Percentiles rank a stretch among this genome's conserved stretches.
Conservation (phyloP, 2,113 vertebrate genomes). For the Podocnemis expansa region DNA sequence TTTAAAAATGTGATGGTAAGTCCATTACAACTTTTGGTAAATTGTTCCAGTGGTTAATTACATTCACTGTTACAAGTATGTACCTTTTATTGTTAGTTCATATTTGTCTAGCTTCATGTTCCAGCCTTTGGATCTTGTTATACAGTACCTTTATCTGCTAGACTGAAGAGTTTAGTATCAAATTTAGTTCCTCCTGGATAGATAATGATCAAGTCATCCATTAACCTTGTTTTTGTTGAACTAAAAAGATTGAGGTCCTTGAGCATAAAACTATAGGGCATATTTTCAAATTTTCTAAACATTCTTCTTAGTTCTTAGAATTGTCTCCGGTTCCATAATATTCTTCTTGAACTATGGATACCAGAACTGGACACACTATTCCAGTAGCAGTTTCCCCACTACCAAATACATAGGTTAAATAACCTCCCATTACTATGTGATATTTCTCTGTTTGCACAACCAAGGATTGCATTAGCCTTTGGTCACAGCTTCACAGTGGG, state of each 20-base stretch:
- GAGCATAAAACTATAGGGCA: background rate
- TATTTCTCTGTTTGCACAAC: background rate
- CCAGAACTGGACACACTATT: background rate
- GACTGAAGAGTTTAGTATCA: too few relatives aligned
- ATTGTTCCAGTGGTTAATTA: too few relatives aligned
- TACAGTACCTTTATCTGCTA: too few relatives aligned
- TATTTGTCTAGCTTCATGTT: background rate
- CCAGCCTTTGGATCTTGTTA: background rate
- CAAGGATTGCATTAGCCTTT: background rate
- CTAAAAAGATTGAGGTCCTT: background rate
- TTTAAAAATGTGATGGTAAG: too few relatives aligned
- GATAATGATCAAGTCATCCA: background rate
- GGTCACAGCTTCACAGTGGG: background rate
- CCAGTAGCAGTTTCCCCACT: background rate
- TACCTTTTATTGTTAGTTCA: too few relatives aligned
- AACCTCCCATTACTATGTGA: background rate
- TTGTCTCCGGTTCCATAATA: background rate
- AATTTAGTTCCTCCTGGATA: background rate
- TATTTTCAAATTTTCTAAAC: background rate
- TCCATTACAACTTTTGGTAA: too few relatives aligned
- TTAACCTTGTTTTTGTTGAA: background rate
- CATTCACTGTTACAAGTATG: too few relatives aligned
- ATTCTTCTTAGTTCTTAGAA: background rate
- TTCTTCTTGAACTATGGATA: background rate
- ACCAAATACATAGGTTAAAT: background rate